These are phyloP conservation scores for Molothrus ater DNA, from an alignment of 2,797 vertebrate genomes.

Conservation along the genomic window DNA sequence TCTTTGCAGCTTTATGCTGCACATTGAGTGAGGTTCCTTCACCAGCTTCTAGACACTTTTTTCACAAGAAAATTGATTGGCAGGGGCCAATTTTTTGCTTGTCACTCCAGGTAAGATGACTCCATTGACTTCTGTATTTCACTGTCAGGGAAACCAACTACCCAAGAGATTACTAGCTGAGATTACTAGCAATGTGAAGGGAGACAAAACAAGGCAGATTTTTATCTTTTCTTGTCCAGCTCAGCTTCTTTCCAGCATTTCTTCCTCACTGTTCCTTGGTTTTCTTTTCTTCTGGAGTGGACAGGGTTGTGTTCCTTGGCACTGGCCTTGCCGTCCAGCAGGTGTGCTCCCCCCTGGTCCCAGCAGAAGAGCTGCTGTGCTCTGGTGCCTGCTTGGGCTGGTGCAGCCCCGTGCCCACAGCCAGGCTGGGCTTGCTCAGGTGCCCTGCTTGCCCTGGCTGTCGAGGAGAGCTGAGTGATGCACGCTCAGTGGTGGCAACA, in stretches of 20 bases:
- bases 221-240: not conserved
- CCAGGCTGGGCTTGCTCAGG: not conserved
- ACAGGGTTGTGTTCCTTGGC: not conserved
- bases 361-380: not conserved
- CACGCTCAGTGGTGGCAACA: not conserved
- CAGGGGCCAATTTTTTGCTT: not conserved
- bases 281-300: not conserved
- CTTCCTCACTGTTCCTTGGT: not conserved
- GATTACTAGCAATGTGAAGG: not conserved
- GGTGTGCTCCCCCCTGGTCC: not conserved
- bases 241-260: not conserved
- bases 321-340: not conserved
- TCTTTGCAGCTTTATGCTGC: not conserved
- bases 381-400: not conserved
- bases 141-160: not conserved
- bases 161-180: not conserved
- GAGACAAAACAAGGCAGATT: not conserved
- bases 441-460: not conserved
- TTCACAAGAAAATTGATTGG: not conserved
- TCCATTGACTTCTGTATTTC: not conserved
- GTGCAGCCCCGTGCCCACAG: not conserved
- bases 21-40: not conserved
- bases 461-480: not conserved
- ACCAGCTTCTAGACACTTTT: not conserved
- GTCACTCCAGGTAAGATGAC: not conserved